A percentile compares a stretch with the other conserved stretches of the same genome.
Evolutionary conservation across 2,797 vertebrate species (phyloP).

Genomic region (Streptopelia turtur): DNA sequence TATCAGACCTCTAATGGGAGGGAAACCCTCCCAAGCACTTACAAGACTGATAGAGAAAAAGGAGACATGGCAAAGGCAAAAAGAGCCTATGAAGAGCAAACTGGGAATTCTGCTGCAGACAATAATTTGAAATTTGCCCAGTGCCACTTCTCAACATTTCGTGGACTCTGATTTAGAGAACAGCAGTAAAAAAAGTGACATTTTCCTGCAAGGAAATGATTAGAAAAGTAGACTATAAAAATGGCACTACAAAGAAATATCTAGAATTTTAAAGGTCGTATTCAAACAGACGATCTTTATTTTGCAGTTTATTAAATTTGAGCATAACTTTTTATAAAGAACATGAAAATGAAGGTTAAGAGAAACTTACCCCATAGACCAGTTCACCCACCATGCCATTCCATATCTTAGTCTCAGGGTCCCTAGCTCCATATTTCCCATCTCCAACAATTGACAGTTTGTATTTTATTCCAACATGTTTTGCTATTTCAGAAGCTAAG

Average conservation of each 20-base stretch:
- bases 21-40: background rate
- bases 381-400: conserved; percentile 99
- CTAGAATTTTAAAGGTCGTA: conserved; percentile 45
- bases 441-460: conserved; percentile 99
- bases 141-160: background rate
- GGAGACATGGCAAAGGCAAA: background rate
- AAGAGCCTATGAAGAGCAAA: background rate
- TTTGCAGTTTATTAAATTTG: conserved; percentile 50
- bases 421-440: conserved; percentile 97
- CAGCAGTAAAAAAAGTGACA: background rate
- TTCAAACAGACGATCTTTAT: conserved; percentile 55
- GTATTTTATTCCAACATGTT: conserved; percentile 99
- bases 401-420: conserved; percentile 99
- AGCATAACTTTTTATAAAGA: conserved; percentile 51
- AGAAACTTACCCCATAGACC: conserved; percentile 98
- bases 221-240: conserved; percentile 24
- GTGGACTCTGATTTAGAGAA: background rate
- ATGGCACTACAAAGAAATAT: conserved; percentile 49
- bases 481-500: conserved; percentile 99
- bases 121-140: conserved; percentile 21
- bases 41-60: background rate
- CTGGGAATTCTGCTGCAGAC: background rate
- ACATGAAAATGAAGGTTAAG: conserved; percentile 64
- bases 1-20: background rate
- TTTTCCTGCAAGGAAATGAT: background rate